phyloP scores from a whole-genome alignment of 2,888 invertebrate species.

The Apamea crenata region DNA sequence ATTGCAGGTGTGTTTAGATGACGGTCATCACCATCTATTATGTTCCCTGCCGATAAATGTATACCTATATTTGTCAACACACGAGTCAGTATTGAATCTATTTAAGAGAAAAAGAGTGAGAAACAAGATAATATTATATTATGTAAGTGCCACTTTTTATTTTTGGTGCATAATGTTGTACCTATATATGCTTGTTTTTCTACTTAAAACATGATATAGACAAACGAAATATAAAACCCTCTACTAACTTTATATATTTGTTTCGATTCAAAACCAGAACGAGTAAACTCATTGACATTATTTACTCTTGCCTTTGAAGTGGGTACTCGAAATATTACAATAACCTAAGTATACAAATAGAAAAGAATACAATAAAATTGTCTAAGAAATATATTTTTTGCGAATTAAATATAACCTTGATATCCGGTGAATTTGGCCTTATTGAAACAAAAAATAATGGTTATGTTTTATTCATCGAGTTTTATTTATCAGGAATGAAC shows the following conservation, averaged over 20 bases:
- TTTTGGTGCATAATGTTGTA: too few relatives aligned
- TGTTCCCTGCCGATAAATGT: background rate
- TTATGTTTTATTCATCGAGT: slow-evolving; percentile 3
- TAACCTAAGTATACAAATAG: background rate
- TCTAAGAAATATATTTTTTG: background rate
- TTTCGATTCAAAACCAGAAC: background rate
- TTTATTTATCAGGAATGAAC: background rate
- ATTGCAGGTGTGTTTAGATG: background rate
- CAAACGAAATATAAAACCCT: background rate
- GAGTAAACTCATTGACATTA: background rate
- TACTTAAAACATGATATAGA: background rate
- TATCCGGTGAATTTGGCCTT: background rate
- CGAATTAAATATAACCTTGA: background rate
- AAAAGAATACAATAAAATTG: slow-evolving; percentile 6
- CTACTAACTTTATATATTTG: background rate
- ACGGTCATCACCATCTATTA: background rate
- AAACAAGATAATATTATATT: too few relatives aligned
- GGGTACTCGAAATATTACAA: background rate
- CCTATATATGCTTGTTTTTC: background rate
- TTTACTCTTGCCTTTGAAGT: background rate
- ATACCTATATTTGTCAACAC: too few relatives aligned
- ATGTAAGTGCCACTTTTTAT: background rate
- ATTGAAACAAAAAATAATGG: background rate
- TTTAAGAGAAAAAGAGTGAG: too few relatives aligned
- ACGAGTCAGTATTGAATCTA: background rate